These are phyloP conservation scores for Myoxocephalus aenaeus DNA, from an alignment of 2,797 vertebrate genomes.

Conservation along the genomic window DNA sequence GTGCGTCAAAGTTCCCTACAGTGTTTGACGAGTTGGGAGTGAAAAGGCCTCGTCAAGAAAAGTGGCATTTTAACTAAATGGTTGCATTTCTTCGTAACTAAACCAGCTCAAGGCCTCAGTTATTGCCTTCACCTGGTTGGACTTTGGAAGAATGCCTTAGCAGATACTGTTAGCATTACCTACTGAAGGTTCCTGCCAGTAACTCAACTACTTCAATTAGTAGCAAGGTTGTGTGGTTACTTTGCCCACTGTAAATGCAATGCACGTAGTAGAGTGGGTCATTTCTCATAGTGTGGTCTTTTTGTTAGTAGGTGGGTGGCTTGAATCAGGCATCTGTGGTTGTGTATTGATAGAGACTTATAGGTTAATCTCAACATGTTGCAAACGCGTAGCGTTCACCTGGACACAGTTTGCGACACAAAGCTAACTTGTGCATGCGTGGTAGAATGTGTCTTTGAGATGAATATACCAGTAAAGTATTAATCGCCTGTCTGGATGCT, in stretches of 20 bases:
- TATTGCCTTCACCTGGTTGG: not conserved
- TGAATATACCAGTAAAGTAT: not conserved
- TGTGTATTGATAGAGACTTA: not conserved
- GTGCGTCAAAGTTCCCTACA: not conserved
- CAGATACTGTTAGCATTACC: not conserved
- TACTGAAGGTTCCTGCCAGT: not conserved
- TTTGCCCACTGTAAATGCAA: not conserved
- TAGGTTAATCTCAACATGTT: not conserved
- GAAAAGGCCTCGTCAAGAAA: not conserved
- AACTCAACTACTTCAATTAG: not conserved
- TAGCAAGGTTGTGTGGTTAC: not conserved
- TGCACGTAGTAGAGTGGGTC: too few species aligned
- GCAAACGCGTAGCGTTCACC: not conserved
- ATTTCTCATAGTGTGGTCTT: not conserved
- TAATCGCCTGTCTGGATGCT: not conserved
- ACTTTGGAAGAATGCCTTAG: not conserved
- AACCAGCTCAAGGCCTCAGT: not conserved
- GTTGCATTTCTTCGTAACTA: not conserved
- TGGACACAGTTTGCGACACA: not conserved
- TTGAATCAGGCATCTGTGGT: not conserved
- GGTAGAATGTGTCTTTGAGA: not conserved
- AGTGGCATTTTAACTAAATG: not conserved
- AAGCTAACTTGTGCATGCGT: not conserved
- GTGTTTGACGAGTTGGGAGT: not conserved
- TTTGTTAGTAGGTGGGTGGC: not conserved